phyloP scores from a whole-genome alignment of 2,113 vertebrate genomes.

The Notarius lentiginosus region DNA sequence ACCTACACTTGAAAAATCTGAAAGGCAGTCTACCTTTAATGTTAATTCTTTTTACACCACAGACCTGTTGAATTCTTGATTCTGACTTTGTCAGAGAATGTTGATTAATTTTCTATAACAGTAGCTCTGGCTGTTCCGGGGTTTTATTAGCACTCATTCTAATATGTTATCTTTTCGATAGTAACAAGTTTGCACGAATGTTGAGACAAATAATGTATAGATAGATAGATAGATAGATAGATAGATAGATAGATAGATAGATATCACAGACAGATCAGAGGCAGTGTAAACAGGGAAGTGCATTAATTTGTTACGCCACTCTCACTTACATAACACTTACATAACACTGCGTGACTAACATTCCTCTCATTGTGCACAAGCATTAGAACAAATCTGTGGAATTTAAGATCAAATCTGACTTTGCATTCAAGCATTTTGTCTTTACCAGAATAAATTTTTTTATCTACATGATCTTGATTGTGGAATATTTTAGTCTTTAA shows the following conservation, averaged over 20 bases:
- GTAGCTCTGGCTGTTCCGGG: neutral
- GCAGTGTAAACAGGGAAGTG: neutral
- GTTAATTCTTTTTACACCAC: too few relatives aligned
- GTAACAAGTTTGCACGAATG: neutral
- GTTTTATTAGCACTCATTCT: neutral
- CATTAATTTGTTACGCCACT: neutral
- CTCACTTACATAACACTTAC: neutral
- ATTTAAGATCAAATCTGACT: neutral
- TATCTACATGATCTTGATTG: neutral
- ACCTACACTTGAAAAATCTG: too few relatives aligned
- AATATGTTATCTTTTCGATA: neutral
- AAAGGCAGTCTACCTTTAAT: neutral
- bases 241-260: constrained; percentile 1
- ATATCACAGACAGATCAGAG: neutral
- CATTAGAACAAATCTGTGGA: neutral
- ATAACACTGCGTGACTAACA: neutral
- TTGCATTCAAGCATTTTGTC: neutral
- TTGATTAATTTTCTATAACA: neutral
- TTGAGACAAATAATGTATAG: neutral
- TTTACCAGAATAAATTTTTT: neutral
- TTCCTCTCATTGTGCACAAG: neutral
- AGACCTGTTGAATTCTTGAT: too few relatives aligned
- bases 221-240: neutral
- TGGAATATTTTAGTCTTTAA: neutral
- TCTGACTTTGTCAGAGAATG: neutral